These are phyloP conservation scores for Syrista parreyssii DNA, from an alignment of 2,888 invertebrate species.

Conservation along the genomic window DNA sequence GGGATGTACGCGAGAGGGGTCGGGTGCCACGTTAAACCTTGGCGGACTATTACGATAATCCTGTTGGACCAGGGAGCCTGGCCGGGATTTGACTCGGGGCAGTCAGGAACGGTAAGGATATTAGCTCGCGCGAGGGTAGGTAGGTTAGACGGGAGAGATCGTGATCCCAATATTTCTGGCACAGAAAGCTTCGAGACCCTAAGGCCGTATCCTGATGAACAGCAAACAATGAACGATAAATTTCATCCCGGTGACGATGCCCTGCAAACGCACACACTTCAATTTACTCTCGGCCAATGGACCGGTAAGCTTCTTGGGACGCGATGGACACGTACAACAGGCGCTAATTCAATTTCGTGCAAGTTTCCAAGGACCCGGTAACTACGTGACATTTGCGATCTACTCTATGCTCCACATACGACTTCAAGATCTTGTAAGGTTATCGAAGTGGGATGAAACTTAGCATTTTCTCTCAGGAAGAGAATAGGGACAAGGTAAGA, in stretches of 20 bases:
- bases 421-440: background rate
- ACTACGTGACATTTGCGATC: background rate
- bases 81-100: slow-evolving; percentile 49
- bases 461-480: background rate
- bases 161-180: slow-evolving; percentile 39
- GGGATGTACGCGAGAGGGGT: slow-evolving; percentile 20
- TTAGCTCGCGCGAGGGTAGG: slow-evolving; percentile 34
- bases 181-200: slow-evolving; percentile 6
- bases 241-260: slow-evolving; percentile 18
- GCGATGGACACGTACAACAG: slow-evolving; percentile 16
- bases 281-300: slow-evolving; percentile 9
- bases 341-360: slow-evolving; percentile 4
- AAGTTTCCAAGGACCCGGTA: background rate
- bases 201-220: slow-evolving; percentile 5
- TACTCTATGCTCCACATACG: background rate
- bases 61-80: slow-evolving; percentile 54
- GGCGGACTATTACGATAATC: slow-evolving; percentile 61
- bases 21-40: slow-evolving; percentile 52
- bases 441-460: background rate
- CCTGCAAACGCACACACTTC: slow-evolving; percentile 2
- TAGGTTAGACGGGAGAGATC: slow-evolving; percentile 36
- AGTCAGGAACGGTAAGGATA: slow-evolving; percentile 29
- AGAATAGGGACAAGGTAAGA: background rate
- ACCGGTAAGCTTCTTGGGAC: slow-evolving; percentile 14
- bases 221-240: slow-evolving; percentile 20